Base-by-base conservation (phyloP, 2,888 invertebrate genomes). In the Himalopsyche kuldschensis region DNA sequence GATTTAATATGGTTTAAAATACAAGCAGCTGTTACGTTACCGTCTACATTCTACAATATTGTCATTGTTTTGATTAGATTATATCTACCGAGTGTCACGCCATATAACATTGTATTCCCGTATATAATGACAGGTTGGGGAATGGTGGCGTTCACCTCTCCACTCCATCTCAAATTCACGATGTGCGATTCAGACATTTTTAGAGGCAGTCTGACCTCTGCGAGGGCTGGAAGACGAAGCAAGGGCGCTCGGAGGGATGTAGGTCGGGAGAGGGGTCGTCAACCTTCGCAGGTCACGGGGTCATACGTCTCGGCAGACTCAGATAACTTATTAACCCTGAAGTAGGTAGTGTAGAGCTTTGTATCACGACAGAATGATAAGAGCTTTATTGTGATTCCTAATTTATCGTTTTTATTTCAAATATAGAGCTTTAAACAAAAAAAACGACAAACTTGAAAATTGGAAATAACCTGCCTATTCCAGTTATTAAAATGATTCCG, bases 191-290 rank as follows among this genome's bases (percentile, higher is more conserved):
- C 69, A 69, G 69, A 69, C 69, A 69, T 69, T 69, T 69, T 69
- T 69, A 69, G 69, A 24, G 69, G 24, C 69, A 15, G 69, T 69
- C 69, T 69, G 77, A 77, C 77, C 35, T 46, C 35, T 46, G 77
- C 77, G 20, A 63, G 79, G 30, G 47, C 30, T 48, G 79, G 79
- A 30, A 20, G 31, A 63, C 55, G 27, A 24, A n/a, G 48, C 55
- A 35, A 55, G 63, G 79, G 55, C 79, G 48, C 41, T 31, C 24
- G 46, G 27, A 78, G 78, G 78, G 46, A 30, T 46, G 47, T 78
- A 48, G 78, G 78, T 41, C 47, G 46, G 47, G 55, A 48, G 30
- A 48, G 79, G 79, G 55, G 48, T 48, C n/a, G 79, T 55, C 79
- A 79, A 69, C 24, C 69, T 69, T 69, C 69, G 69, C 69, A 69